Percentiles rank a stretch among this genome's conserved stretches.
Evolutionary conservation across 2,888 invertebrate genomes (phyloP).

Genomic region (Dryobotodes eremita): DNA sequence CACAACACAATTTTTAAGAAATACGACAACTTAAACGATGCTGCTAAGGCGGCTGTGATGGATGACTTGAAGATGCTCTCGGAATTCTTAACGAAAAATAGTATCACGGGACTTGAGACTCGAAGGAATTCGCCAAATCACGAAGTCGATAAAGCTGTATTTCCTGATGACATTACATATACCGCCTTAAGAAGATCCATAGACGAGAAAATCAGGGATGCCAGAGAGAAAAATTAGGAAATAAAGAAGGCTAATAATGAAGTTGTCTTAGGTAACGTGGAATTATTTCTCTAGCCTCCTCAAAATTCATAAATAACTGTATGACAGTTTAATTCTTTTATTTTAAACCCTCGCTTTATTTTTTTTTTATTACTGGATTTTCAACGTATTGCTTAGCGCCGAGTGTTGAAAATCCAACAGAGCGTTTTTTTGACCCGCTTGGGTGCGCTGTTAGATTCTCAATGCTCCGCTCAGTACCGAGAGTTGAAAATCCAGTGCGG

Average conservation of each 20-base stretch:
- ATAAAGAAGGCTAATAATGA: neutral
- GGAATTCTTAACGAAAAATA: conserved; percentile 10
- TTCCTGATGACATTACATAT: neutral
- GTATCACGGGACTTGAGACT: no score
- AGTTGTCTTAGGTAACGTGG: conserved; percentile 6
- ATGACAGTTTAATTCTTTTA: neutral
- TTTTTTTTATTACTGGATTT: neutral
- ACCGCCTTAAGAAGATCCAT: conserved; percentile 5
- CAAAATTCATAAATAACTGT: neutral
- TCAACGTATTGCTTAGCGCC: neutral
- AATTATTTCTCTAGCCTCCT: neutral
- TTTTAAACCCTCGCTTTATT: neutral
- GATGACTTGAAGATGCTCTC: conserved; percentile 4
- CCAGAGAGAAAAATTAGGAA: neutral
- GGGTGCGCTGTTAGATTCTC: neutral
- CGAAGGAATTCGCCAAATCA: neutral
- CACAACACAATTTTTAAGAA: conserved; percentile 21
- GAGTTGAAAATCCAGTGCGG: neutral
- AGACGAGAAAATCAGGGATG: conserved; percentile 15
- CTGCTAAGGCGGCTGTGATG: neutral
- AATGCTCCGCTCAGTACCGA: no score
- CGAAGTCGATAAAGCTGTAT: neutral
- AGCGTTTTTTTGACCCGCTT: no score
- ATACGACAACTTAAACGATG: conserved; percentile 24
- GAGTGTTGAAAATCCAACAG: neutral